A percentile compares a stretch with the other conserved stretches of the same genome.
phyloP scores from a whole-genome alignment of 2,888 invertebrate species.

The Eupithecia insigniata region DNA sequence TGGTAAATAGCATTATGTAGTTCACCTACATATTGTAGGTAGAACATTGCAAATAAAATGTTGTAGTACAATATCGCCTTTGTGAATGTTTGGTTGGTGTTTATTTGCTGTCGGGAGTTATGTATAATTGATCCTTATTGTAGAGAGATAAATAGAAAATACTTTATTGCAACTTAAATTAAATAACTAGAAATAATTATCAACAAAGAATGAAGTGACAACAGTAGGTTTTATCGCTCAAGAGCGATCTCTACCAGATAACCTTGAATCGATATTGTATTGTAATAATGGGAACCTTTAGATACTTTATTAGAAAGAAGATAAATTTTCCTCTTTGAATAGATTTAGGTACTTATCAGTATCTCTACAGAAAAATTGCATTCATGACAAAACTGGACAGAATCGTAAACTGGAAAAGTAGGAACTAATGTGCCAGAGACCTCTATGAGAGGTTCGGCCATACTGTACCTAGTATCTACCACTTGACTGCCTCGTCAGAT shows the following conservation, averaged over 20 bases:
- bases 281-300: neutral
- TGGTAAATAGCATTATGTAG: constrained; percentile 16
- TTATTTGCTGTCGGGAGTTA: neutral
- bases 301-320: no score
- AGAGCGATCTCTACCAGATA: no score
- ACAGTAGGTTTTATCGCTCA: no score
- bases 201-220: no score
- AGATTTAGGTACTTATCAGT: no score
- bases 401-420: neutral
- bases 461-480: neutral
- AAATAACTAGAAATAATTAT: no score
- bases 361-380: neutral
- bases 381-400: neutral
- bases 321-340: neutral
- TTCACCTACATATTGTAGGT: neutral
- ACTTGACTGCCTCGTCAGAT: no score
- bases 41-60: neutral
- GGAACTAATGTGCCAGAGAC: neutral
- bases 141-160: no score
- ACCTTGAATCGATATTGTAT: neutral
- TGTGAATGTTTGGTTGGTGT: neutral
- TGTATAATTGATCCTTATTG: no score
- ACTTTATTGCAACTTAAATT: no score
- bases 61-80: neutral
- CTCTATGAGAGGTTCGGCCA: neutral